A percentile compares a stretch with the other conserved stretches of the same genome.
phyloP scores from a whole-genome alignment of 2,888 invertebrate genomes.

The Nysson spinosus region DNA sequence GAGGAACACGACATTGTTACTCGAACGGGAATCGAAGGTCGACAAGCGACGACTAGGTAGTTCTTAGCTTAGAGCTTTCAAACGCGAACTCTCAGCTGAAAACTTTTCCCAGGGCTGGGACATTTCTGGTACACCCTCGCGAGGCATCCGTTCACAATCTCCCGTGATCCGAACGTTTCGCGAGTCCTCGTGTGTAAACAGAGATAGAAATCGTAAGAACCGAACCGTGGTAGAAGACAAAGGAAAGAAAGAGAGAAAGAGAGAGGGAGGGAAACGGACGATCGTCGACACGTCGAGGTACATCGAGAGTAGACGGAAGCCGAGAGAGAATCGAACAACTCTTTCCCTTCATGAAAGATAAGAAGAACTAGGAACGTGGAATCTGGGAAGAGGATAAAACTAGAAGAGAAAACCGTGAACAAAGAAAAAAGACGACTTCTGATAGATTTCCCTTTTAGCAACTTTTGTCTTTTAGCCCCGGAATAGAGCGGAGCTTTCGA shows the following conservation, averaged over 20 bases:
- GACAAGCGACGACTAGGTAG: slow-evolving; percentile 34
- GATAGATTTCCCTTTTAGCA: slow-evolving; percentile 71
- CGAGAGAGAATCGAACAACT: neutral
- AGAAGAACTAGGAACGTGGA: slow-evolving; percentile 21
- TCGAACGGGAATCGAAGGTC: slow-evolving; percentile 31
- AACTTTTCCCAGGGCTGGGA: slow-evolving; percentile 46
- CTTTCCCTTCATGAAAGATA: slow-evolving; percentile 22
- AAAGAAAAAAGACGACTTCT: slow-evolving; percentile 49
- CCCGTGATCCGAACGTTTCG: slow-evolving; percentile 40
- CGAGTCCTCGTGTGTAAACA: slow-evolving; percentile 26
- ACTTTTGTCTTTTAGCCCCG: slow-evolving; percentile 70
- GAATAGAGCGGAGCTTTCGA: slow-evolving; percentile 59
- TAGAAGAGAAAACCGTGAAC: slow-evolving; percentile 4
- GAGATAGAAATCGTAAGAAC: slow-evolving; percentile 11
- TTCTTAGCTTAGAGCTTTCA: slow-evolving; percentile 26
- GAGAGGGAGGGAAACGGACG: slow-evolving; percentile 11
- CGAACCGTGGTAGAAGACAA: slow-evolving; percentile 1
- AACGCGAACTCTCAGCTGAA: slow-evolving; percentile 41
- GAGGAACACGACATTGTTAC: slow-evolving; percentile 15
- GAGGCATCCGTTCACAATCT: slow-evolving; percentile 43
- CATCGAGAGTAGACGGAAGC: slow-evolving; percentile 26
- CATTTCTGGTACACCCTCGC: slow-evolving; percentile 31
- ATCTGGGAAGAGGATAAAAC: too few relatives aligned
- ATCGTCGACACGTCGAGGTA: slow-evolving; percentile 12
- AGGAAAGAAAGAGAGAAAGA: neutral